phyloP scores from a whole-genome alignment of 1,140 invertebrate species.

The Caenorhabditis brenneri region DNA sequence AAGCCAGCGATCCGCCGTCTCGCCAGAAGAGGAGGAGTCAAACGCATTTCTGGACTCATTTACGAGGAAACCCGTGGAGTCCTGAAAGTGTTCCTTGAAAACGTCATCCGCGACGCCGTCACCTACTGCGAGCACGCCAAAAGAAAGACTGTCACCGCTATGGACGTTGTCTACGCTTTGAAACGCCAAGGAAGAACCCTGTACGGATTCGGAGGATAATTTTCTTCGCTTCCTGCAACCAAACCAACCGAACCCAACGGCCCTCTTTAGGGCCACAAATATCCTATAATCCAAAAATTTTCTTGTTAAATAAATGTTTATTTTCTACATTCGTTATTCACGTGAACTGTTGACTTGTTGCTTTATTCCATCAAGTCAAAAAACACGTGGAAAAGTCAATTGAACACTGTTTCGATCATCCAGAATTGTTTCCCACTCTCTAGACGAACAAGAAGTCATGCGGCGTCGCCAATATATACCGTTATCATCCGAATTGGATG shows the following conservation, averaged over 20 bases:
- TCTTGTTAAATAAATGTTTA: neutral
- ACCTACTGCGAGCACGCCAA: slow-evolving; percentile 84
- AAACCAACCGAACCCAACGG: slow-evolving; percentile 73
- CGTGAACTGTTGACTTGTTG: no score
- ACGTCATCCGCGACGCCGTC: slow-evolving; percentile 82
- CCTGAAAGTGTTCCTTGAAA: slow-evolving; percentile 77
- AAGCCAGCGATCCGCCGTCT: slow-evolving; percentile 77
- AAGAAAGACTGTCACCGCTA: slow-evolving; percentile 82
- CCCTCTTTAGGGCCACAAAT: slow-evolving; percentile 63
- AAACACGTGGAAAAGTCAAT: no score
- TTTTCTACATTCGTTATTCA: no score
- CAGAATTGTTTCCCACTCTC: no score
- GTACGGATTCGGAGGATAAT: slow-evolving; percentile 75
- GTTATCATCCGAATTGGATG: no score
- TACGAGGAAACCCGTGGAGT: slow-evolving; percentile 74
- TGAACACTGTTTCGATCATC: no score
- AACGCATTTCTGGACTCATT: slow-evolving; percentile 79
- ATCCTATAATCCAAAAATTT: neutral
- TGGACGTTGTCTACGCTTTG: slow-evolving; percentile 84
- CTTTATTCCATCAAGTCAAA: no score
- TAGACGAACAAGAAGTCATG: no score
- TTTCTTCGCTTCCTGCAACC: neutral
- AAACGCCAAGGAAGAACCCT: slow-evolving; percentile 80
- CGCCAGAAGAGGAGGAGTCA: slow-evolving; percentile 79
- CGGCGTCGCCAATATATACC: no score